These are phyloP conservation scores for Abrostola triplasia DNA, from an alignment of 2,888 invertebrate species.

Conservation along the genomic window DNA sequence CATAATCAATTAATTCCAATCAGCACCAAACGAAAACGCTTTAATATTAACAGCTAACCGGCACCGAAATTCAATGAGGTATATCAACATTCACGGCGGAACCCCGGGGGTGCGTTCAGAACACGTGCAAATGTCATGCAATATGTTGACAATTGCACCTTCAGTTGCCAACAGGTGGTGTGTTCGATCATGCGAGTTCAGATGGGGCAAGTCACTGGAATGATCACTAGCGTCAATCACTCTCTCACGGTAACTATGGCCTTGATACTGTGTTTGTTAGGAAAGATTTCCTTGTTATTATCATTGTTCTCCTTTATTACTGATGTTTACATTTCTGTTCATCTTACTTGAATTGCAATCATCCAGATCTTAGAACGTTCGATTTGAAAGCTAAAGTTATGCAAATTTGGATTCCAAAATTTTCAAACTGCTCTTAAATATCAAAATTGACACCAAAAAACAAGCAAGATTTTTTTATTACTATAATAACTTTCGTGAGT, in stretches of 20 bases:
- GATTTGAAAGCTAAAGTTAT: too few species aligned
- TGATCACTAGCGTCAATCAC: constrained; percentile 4
- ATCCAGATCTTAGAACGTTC: too few species aligned
- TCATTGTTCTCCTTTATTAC: background rate
- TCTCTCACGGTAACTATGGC: background rate
- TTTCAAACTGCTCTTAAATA: too few species aligned
- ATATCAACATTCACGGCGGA: constrained; percentile 45
- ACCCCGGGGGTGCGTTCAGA: constrained; percentile 58
- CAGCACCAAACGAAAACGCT: constrained; percentile 22
- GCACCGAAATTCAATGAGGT: constrained; percentile 49
- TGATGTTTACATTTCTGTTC: too few species aligned
- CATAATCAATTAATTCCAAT: constrained; percentile 25
- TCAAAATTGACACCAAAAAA: too few species aligned
- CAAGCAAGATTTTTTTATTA: too few species aligned
- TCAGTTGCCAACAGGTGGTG: constrained; percentile 67
- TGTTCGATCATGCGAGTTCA: constrained; percentile 45
- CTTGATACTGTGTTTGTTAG: background rate
- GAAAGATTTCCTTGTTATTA: background rate
- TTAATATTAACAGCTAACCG: constrained; percentile 30
- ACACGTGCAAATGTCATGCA: constrained; percentile 57
- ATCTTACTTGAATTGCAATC: too few species aligned
- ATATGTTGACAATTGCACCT: constrained; percentile 68
- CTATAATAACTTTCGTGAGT: too few species aligned
- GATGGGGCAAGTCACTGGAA: constrained; percentile 16
- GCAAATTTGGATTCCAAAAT: too few species aligned